Percentiles rank a stretch among this genome's conserved stretches.
Conservation (phyloP, 2,113 vertebrate species). For the Cyrtonyx montezumae region DNA sequence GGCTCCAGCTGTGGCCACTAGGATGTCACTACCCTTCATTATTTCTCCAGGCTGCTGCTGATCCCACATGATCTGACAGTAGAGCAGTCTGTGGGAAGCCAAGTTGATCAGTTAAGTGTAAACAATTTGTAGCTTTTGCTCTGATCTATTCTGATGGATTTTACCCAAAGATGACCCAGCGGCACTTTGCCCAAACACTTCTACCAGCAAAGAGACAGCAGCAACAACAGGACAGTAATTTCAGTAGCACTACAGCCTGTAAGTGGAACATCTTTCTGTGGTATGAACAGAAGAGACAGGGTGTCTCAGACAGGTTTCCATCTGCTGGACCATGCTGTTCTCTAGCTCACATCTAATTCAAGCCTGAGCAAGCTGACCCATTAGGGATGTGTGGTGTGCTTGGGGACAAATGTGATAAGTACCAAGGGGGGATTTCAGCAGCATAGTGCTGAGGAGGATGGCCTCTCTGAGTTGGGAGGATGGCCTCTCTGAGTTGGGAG, state of each 20-base stretch:
- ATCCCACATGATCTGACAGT: not conserved
- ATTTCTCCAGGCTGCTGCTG: fast-evolving
- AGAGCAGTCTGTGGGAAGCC: not conserved
- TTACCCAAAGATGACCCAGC: not conserved
- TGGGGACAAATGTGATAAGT: not conserved
- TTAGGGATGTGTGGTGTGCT: not conserved
- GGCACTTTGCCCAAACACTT: fast-evolving
- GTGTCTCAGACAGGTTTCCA: not conserved
- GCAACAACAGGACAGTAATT: not conserved
- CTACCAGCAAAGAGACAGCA: not conserved
- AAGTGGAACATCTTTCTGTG: not conserved
- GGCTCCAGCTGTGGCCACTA: not conserved
- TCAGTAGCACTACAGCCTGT: fast-evolving
- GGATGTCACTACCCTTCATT: not conserved
- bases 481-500: no score
- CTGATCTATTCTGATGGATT: slow-evolving; percentile 17
- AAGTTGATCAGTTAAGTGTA: not conserved
- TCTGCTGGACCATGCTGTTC: not conserved
- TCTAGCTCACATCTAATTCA: not conserved
- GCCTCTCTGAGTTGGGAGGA: not conserved
- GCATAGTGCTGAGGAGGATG: not conserved
- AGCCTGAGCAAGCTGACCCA: not conserved
- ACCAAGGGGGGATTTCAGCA: not conserved
- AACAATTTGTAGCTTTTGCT: not conserved
- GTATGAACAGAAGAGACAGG: not conserved